Percentiles rank a stretch among this genome's conserved stretches.
Evolutionary conservation across 2,113 vertebrate genomes (phyloP).

Genomic region (Nothocercus nigrocapillus): DNA sequence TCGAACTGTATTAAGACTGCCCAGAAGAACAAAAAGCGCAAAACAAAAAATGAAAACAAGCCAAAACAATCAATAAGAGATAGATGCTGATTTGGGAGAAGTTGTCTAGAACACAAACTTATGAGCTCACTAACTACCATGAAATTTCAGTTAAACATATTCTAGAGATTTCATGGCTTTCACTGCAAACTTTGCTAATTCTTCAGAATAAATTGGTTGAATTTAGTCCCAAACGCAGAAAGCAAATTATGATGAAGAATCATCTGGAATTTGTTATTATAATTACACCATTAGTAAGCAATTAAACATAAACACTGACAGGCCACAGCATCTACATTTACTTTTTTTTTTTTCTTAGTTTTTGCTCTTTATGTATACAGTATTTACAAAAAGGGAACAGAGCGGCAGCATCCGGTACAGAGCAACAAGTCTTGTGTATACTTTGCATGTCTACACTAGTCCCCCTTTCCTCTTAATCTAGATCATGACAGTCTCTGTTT

Average conservation of each 20-base stretch:
- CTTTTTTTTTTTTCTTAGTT: background rate
- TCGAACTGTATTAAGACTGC: background rate
- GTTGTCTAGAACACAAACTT: background rate
- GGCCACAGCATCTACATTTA: background rate
- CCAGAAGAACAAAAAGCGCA: background rate
- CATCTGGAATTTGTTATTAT: slow-evolving; percentile 12
- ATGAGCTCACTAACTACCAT: background rate
- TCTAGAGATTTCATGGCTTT: background rate
- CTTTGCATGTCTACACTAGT: background rate
- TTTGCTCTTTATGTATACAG: background rate
- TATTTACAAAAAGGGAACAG: background rate
- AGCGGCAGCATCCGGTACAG: background rate
- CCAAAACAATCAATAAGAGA: background rate
- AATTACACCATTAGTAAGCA: slow-evolving; percentile 1
- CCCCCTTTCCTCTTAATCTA: background rate
- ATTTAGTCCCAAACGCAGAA: background rate
- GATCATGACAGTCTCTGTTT: background rate
- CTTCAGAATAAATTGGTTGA: background rate
- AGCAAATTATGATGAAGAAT: background rate
- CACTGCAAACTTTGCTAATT: background rate
- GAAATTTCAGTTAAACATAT: background rate
- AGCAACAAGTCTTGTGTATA: background rate
- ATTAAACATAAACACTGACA: background rate
- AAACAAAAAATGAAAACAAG: background rate
- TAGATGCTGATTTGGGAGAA: background rate